These are phyloP conservation scores for Tetanocera ferruginea DNA, from an alignment of 2,888 invertebrate species.

Conservation along the genomic window DNA sequence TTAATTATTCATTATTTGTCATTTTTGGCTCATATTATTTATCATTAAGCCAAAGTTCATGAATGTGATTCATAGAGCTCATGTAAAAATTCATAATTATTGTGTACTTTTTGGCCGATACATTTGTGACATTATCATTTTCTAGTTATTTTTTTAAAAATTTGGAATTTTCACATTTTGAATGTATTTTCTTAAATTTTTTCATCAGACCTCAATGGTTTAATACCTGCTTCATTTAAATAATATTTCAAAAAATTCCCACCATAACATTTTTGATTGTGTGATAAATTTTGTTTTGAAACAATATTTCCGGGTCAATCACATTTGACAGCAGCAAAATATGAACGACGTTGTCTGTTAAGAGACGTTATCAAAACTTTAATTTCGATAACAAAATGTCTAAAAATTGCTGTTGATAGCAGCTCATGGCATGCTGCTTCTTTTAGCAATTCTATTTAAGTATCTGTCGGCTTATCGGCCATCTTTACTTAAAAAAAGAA, in stretches of 20 bases:
- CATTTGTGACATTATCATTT: no score
- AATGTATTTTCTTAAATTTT: neutral
- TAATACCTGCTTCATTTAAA: no score
- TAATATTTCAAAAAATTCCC: neutral
- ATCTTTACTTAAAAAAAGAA: neutral
- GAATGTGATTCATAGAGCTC: no score
- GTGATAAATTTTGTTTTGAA: neutral
- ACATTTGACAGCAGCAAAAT: neutral
- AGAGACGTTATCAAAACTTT: neutral
- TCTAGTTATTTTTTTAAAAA: no score
- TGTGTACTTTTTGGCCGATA: no score
- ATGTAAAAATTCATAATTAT: no score
- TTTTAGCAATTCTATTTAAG: neutral
- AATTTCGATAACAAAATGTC: neutral
- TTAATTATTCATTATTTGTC: no score
- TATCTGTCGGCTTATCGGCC: neutral
- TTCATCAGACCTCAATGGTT: no score
- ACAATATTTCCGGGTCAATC: conserved; percentile 9
- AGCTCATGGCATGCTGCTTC: no score
- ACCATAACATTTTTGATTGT: neutral
- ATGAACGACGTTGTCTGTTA: neutral
- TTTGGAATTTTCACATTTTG: no score
- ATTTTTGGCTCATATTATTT: no score
- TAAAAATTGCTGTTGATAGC: neutral
- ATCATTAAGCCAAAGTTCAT: no score